Base-by-base conservation (phyloP, 2,888 invertebrate genomes). In the Plemyria rubiginata region DNA sequence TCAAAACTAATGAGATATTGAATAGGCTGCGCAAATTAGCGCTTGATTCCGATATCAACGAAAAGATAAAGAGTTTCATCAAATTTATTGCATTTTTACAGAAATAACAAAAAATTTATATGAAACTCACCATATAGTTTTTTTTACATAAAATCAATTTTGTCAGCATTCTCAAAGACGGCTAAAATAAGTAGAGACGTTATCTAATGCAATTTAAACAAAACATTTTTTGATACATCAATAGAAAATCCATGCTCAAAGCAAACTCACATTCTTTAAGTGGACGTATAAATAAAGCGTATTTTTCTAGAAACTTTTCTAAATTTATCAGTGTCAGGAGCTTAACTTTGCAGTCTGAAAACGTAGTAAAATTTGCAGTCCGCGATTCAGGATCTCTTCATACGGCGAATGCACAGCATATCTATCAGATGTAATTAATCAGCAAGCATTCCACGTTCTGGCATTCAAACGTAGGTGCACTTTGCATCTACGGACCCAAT, bases 381-480 rank as follows among this genome's bases (percentile, higher is more conserved):
- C 45, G 65, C 51, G 54, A 54, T 58, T 51, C 40, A 38, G 38
- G 50, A 57, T 57, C 64, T 60, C 60, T 60, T 64, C 62, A 62
- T 54, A 57, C 56, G 45, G 66, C 50, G 52, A 57, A 60, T 58
- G 64, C 66, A 40, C 66, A 60, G 68, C 63, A 77, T 78, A 71
- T 63, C 65, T 66, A 72, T 68, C 61, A 56, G 57, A 40, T 70
- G 67, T 76, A 77, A 81, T 81, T 77, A 77, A 80, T 80, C 78
- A 75, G 76, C 70, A 80, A 68, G 72, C 76, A 58, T 63, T 66
- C 68, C 80, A 78, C 80, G 77, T 73, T 64, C 69, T 54, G 65
- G 67, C 68, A 70, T 75, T 73, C 72, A 65, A 72, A 70, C 70
- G 71, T 73, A 71, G 70, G 64, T 73, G 70, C 72, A 73, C 71